A percentile compares a stretch with the other conserved stretches of the same genome.
These are phyloP conservation scores for Pseudochirops corinnae DNA, from an alignment of 2,797 vertebrate genomes.

Conservation along the genomic window DNA sequence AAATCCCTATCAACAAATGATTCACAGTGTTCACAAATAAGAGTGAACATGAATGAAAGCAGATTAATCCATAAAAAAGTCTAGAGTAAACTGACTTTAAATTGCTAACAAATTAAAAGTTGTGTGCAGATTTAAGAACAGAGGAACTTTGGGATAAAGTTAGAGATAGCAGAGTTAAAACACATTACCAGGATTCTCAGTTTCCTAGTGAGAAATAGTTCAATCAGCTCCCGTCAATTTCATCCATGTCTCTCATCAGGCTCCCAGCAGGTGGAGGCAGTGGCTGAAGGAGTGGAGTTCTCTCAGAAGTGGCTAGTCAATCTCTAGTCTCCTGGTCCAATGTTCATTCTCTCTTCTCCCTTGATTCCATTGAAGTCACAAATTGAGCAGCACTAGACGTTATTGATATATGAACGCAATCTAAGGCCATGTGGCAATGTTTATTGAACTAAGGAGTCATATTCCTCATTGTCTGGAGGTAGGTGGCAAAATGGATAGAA, in stretches of 20 bases:
- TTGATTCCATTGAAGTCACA: background rate
- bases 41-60: background rate
- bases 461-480: background rate
- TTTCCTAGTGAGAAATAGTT: background rate
- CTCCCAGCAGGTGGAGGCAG: background rate
- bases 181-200: background rate
- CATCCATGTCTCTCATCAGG: background rate
- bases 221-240: background rate
- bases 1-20: background rate
- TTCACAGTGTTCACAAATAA: background rate
- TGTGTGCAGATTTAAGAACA: background rate
- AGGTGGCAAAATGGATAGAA: background rate
- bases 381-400: background rate
- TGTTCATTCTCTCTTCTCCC: background rate
- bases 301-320: background rate
- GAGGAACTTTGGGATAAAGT: background rate
- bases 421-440: background rate
- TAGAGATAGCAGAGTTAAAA: background rate
- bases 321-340: background rate
- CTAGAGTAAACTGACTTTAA: background rate
- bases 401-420: background rate
- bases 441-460: background rate
- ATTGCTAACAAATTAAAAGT: background rate
- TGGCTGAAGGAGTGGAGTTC: background rate
- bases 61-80: background rate